Percentiles rank a stretch among this genome's conserved stretches.
These are phyloP conservation scores for Enteromius radiatus DNA, from an alignment of 2,797 vertebrate species.

Conservation along the genomic window DNA sequence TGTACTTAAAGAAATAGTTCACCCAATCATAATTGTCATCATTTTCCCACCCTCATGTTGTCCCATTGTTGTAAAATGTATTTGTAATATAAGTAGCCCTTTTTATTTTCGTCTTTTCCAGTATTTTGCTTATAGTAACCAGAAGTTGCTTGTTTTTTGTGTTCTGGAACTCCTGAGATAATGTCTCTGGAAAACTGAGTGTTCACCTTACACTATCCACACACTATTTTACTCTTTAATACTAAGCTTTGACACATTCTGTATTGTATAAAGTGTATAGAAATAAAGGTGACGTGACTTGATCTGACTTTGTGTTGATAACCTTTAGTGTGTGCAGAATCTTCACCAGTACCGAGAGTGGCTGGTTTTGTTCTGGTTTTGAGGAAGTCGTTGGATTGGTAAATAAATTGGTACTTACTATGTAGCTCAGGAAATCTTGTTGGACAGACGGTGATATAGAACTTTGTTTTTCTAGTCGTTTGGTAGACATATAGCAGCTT, in stretches of 20 bases:
- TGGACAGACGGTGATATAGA: background rate
- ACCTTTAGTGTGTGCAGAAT: background rate
- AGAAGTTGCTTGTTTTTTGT: background rate
- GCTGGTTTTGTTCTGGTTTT: background rate
- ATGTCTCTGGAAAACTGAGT: background rate
- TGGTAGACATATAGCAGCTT: slow-evolving; percentile 28
- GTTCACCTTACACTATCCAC: no score
- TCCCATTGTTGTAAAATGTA: background rate
- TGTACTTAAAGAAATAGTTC: background rate
- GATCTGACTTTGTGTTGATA: background rate
- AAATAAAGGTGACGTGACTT: background rate
- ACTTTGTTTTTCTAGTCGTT: background rate
- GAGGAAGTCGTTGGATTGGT: background rate
- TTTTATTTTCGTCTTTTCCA: background rate
- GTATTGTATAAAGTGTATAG: background rate
- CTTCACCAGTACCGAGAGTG: background rate
- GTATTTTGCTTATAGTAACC: background rate
- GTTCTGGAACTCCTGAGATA: background rate
- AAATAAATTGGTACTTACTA: slow-evolving; percentile 8
- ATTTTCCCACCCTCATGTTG: no score
- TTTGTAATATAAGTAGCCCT: background rate
- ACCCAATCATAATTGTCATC: no score
- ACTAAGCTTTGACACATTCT: background rate
- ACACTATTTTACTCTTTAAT: background rate
- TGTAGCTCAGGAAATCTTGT: background rate